Base-by-base conservation (phyloP, 2,113 vertebrate species). In the Cyprinus carpio region DNA sequence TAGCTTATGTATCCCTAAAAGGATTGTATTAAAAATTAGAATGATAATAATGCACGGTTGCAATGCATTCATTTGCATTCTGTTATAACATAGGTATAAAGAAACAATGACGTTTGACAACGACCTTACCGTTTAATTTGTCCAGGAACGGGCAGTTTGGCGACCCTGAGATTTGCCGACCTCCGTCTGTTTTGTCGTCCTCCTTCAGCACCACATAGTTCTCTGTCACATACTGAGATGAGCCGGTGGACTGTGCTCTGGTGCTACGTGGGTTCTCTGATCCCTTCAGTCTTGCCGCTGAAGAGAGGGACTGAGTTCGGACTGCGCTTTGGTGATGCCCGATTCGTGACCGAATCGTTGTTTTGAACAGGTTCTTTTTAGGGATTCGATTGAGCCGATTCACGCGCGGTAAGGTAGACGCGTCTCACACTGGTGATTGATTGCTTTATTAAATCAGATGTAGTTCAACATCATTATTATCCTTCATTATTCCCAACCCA, bases 201-300 rank as follows among this genome's bases (percentile, higher is more conserved):
- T 64, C 13, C 60, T 69, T 81, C 27, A 69, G 8, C 27, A 49
- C 43, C 62, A 43, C 43, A 11, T 51, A 58, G 15, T 62, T 85
- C 34, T 82, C 83, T 46, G 43, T 11, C 43, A 46, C 43, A 46
- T 85, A 62, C 56, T 84, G 49, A 72, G 15, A 29, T 43, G 75
- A 69, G 65, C 49, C 34, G 79, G 78, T 58, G 23, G 23, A 51
- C 74, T 60, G 83, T 81, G 83, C 78, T 76, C 71, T 65, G 25
- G 23, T 65, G 58, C 46, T 81, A 31, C 27, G 58, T 25, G 16
- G 18, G 25, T 81, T 60, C 62, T 71, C 74, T 81, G 40, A n/a
- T 54, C 34, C 49, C 46, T 85, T 69, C n/a, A 64, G 29, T 64
- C 54, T 67, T 1, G 20, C 64, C 3, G 43, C 79, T 69, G 16